A percentile compares a stretch with the other conserved stretches of the same genome.
These are phyloP conservation scores for Scaeva pyrastri DNA, from an alignment of 2,888 invertebrate species.

Conservation along the genomic window DNA sequence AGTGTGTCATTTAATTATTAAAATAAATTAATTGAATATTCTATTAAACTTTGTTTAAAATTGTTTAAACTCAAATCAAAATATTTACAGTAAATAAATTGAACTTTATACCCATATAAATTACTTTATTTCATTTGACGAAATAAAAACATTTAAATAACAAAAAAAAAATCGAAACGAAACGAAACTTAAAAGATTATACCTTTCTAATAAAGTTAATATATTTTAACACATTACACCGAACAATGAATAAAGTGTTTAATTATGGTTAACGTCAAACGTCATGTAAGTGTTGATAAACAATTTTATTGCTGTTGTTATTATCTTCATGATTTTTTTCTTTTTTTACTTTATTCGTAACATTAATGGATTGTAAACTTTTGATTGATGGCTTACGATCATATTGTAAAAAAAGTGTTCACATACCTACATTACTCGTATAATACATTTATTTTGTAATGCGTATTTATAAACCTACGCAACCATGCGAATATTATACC, in stretches of 20 bases:
- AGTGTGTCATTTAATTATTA: no score
- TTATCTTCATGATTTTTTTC: neutral
- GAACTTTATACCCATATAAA: no score
- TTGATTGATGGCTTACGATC: slow-evolving; percentile 1
- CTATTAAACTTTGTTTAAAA: no score
- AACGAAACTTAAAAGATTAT: no score
- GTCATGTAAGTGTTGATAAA: slow-evolving; percentile 1
- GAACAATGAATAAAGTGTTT: neutral
- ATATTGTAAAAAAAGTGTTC: neutral
- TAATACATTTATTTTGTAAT: neutral
- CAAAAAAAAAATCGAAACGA: no score
- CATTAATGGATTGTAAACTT: neutral
- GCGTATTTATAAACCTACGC: slow-evolving; percentile 16
- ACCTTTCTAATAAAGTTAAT: neutral
- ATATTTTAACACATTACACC: neutral
- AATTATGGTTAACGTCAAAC: neutral
- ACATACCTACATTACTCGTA: no score
- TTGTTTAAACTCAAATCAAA: no score
- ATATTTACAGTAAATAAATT: no score
- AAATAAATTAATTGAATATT: no score
- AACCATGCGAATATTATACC: slow-evolving; percentile 1
- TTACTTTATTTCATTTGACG: no score
- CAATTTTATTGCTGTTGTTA: slow-evolving; percentile 2
- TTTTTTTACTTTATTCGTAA: neutral
- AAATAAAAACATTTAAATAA: no score